A percentile compares a stretch with the other conserved stretches of the same genome.
These are phyloP conservation scores for Dromococcyx pavoninus DNA, from an alignment of 2,797 vertebrate genomes.

Conservation along the genomic window DNA sequence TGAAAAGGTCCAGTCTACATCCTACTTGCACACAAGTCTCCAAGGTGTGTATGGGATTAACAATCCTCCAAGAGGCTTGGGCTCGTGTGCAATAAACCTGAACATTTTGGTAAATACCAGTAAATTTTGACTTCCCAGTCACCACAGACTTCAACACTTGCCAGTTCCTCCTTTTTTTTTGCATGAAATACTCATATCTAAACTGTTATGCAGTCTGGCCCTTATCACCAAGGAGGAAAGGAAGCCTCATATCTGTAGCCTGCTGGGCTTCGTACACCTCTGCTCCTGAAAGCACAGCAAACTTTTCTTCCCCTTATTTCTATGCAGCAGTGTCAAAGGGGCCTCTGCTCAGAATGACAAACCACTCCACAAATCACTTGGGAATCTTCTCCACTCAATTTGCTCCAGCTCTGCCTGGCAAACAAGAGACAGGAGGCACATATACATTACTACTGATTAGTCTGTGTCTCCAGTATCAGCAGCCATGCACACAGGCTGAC, in stretches of 20 bases:
- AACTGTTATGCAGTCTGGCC: background rate
- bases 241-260: background rate
- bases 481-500: conserved; percentile 47
- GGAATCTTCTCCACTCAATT: conserved; percentile 37
- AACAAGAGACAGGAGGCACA: conserved; percentile 31
- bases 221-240: background rate
- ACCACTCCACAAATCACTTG: conserved; percentile 33
- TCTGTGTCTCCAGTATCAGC: conserved; percentile 51
- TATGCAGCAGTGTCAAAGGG: conserved; percentile 8
- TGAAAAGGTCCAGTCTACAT: background rate
- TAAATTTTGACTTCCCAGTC: background rate
- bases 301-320: conserved; percentile 25
- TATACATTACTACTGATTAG: conserved; percentile 67
- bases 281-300: background rate
- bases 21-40: background rate
- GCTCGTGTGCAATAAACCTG: background rate
- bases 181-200: background rate
- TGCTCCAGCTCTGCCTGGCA: conserved; percentile 20
- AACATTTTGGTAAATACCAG: background rate
- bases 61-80: background rate
- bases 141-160: background rate
- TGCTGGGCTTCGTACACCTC: background rate
- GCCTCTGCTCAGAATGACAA: conserved; percentile 54
- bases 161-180: background rate
- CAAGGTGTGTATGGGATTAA: background rate